Percentiles rank a stretch among this genome's conserved stretches.
phyloP scores from a whole-genome alignment of 2,113 vertebrate species.

The Cyanistes caeruleus region DNA sequence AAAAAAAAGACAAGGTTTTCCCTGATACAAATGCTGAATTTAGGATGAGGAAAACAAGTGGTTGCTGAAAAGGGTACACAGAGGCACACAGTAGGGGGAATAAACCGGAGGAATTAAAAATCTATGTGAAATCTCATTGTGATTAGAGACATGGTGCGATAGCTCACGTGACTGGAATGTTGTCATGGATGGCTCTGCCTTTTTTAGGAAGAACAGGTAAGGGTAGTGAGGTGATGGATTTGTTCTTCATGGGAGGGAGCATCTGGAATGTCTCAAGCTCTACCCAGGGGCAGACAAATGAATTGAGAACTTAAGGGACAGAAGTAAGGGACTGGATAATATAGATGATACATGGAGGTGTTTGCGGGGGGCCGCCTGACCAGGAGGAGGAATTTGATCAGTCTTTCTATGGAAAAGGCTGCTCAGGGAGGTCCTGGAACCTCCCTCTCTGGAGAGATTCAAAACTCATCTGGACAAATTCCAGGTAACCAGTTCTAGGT shows the following conservation, averaged over 20 bases:
- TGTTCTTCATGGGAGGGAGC: neutral
- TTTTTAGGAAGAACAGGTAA: neutral
- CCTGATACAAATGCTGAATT: neutral
- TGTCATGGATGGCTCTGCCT: neutral
- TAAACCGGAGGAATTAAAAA: neutral
- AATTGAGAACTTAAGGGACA: too few relatives aligned
- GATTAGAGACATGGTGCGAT: neutral
- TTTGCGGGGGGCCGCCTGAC: accelerated
- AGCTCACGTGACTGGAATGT: neutral
- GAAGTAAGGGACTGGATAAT: neutral
- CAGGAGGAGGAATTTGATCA: neutral
- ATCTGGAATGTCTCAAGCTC: neutral
- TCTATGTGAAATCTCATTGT: neutral
- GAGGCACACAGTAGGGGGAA: neutral
- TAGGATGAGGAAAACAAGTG: neutral
- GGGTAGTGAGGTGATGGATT: neutral
- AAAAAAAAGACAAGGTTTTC: neutral
- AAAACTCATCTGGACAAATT: neutral
- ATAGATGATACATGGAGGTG: neutral
- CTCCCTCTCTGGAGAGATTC: neutral
- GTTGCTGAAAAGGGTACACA: neutral
- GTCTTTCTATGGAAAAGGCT: neutral
- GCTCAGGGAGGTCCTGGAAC: neutral
- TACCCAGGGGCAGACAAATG: neutral
- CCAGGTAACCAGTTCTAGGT: neutral